phyloP scores from a whole-genome alignment of 2,888 invertebrate genomes.

The Eupithecia centaureata region DNA sequence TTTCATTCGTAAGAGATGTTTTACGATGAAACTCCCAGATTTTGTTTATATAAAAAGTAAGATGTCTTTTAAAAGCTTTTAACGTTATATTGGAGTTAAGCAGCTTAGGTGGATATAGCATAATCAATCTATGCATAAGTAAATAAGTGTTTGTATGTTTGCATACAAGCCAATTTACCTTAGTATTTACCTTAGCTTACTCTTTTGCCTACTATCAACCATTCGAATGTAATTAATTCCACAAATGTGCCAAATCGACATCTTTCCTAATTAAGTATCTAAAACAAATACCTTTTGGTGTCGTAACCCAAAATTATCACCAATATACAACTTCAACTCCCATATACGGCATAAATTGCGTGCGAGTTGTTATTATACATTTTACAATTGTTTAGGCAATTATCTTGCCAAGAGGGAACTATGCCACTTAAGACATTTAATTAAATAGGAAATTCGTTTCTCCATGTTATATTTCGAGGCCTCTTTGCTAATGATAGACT shows the following conservation, averaged over 20 bases:
- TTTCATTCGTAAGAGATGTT: constrained; percentile 43
- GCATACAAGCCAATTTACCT: no score
- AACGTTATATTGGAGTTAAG: background rate
- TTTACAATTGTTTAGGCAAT: background rate
- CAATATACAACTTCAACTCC: background rate
- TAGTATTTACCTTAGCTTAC: no score
- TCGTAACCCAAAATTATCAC: background rate
- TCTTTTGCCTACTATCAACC: no score
- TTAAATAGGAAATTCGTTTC: constrained; percentile 28
- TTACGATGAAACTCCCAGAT: constrained; percentile 29
- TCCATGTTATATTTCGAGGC: background rate
- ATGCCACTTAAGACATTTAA: constrained; percentile 18
- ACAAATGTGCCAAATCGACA: background rate
- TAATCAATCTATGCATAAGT: background rate
- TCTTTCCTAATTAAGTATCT: background rate
- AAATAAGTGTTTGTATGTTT: no score
- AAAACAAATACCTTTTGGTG: background rate
- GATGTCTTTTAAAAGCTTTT: background rate
- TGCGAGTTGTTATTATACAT: background rate
- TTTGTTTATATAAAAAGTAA: background rate
- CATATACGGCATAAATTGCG: background rate
- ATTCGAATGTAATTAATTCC: background rate
- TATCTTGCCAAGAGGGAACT: background rate
- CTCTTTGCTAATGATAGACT: constrained; percentile 17
- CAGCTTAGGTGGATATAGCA: background rate